phyloP scores from a whole-genome alignment of 2,797 vertebrate species.

The Salarias fasciatus region DNA sequence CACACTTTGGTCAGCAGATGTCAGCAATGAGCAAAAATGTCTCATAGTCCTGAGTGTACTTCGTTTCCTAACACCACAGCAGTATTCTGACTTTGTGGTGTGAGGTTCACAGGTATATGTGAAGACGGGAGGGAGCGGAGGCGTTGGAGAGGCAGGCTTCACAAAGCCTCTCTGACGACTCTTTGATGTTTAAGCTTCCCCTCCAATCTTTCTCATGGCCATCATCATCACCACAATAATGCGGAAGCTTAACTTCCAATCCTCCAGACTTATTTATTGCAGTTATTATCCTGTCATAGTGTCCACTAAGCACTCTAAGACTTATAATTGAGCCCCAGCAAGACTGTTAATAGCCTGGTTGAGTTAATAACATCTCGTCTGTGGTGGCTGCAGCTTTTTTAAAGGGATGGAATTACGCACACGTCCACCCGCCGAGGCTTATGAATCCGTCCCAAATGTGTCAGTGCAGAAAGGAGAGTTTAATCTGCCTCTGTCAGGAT shows the following conservation, averaged over 20 bases:
- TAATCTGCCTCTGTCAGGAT: constrained; percentile 76
- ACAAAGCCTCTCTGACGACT: constrained; percentile 45
- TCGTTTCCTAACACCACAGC: constrained; percentile 20
- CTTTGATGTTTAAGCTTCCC: constrained; percentile 61
- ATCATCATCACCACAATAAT: constrained; percentile 50
- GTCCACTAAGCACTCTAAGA: constrained; percentile 60
- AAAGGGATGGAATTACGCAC: constrained; percentile 30
- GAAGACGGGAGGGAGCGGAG: constrained; percentile 13
- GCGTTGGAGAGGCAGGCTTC: constrained; percentile 17
- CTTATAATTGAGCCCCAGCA: constrained; percentile 65
- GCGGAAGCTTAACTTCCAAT: constrained; percentile 63
- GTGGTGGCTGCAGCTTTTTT: constrained; percentile 45
- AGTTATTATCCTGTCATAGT: constrained; percentile 66
- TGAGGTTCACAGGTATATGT: constrained; percentile 28
- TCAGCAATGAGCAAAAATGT: constrained; percentile 49
- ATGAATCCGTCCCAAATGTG: constrained; percentile 70
- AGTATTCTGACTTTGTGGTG: constrained; percentile 19
- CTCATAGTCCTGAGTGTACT: constrained; percentile 4
- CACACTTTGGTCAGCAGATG: constrained; percentile 69
- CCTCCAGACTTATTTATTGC: constrained; percentile 54
- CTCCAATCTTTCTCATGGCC: constrained; percentile 24
- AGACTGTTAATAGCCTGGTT: constrained; percentile 64
- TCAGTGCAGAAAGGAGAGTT: constrained; percentile 56
- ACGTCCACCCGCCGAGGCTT: constrained; percentile 50
- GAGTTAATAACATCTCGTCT: constrained; percentile 58